These are phyloP conservation scores for Pocota personata DNA, from an alignment of 2,888 invertebrate genomes.

Conservation along the genomic window DNA sequence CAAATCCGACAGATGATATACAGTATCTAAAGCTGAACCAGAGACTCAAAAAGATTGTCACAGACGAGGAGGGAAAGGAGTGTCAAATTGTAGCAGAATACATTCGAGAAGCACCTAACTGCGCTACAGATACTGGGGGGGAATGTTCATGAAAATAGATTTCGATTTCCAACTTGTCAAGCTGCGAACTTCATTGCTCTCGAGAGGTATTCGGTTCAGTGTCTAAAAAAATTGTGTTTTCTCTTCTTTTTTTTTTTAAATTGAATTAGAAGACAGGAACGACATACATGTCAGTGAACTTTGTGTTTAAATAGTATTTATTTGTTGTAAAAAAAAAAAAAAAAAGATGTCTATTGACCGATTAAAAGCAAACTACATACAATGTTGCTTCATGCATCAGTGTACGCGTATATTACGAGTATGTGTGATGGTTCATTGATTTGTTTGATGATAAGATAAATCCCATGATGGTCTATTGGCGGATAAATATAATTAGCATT, in stretches of 20 bases:
- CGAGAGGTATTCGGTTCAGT: conserved; percentile 4
- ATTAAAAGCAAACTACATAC: conserved; percentile 1
- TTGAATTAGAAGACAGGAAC: conserved; percentile 24
- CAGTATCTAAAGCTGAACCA: neutral
- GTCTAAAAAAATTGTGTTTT: neutral
- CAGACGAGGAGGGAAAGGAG: neutral
- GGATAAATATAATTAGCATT: conserved; percentile 68
- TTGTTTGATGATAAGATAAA: conserved; percentile 49
- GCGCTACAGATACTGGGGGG: neutral
- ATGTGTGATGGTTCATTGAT: conserved; percentile 59
- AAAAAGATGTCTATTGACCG: neutral
- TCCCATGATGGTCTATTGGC: conserved; percentile 37
- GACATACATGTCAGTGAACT: conserved; percentile 53
- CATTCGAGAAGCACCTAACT: neutral
- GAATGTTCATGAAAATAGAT: conserved; percentile 40
- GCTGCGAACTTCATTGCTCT: conserved; percentile 1
- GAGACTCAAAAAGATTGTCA: neutral
- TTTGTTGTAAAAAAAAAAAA: conserved; percentile 4
- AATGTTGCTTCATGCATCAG: conserved; percentile 24
- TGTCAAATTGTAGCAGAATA: neutral
- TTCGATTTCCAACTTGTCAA: conserved; percentile 36
- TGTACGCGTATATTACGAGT: neutral
- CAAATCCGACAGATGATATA: neutral
- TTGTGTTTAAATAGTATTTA: neutral
- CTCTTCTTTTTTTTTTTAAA: conserved; percentile 9